Percentiles rank a stretch among this genome's conserved stretches.
phyloP scores from a whole-genome alignment of 2,113 vertebrate species.

The Forbesichthys papilliferus region DNA sequence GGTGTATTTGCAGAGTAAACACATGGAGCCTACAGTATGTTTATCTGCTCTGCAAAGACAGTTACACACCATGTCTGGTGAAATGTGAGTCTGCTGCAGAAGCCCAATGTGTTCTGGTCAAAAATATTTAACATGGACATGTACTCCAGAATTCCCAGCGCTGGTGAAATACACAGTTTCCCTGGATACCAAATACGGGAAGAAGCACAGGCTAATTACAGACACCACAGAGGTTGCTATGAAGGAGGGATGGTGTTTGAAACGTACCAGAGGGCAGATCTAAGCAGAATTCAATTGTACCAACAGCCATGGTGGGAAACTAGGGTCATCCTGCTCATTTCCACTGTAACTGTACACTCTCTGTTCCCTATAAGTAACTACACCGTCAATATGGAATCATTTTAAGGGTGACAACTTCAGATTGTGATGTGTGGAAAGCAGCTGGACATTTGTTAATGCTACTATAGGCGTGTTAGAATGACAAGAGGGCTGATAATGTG shows the following conservation, averaged over 20 bases:
- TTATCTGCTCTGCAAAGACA: conserved; percentile 41
- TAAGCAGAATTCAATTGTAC: not conserved
- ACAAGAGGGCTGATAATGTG: not conserved
- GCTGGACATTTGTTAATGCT: not conserved
- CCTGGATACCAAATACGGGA: not conserved
- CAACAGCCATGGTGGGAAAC: not conserved
- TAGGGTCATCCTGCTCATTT: not conserved
- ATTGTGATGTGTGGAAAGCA: not conserved
- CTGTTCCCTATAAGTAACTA: not conserved
- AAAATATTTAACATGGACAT: conserved; percentile 4
- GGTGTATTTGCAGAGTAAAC: conserved; percentile 60
- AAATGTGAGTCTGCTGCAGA: conserved; percentile 24
- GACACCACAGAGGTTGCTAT: not conserved
- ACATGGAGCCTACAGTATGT: conserved; percentile 34
- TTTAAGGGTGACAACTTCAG: not conserved
- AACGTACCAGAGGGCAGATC: not conserved
- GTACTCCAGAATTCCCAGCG: not conserved
- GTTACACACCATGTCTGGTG: conserved; percentile 16
- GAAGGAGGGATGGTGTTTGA: not conserved
- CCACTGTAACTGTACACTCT: not conserved
- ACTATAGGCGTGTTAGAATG: not conserved
- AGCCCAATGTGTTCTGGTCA: not conserved
- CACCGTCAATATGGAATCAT: not conserved
- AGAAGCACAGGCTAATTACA: not conserved
- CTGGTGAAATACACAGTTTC: not conserved